Conservation (phyloP, 1,140 invertebrate species). For the Zophobas morio region DNA sequence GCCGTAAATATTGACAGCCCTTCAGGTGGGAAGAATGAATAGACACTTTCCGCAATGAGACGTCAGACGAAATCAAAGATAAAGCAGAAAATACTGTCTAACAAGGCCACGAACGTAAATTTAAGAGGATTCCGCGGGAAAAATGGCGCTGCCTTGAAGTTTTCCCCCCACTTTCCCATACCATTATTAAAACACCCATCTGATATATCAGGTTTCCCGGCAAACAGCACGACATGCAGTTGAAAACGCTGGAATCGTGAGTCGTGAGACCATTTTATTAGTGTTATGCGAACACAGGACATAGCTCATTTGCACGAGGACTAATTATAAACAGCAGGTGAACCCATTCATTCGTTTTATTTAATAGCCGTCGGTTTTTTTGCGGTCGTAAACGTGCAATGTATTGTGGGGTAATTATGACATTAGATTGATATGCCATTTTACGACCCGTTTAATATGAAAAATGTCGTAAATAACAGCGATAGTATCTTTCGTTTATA, state of each 20-base stretch:
- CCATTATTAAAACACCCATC: slow-evolving; percentile 38
- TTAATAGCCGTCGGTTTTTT: slow-evolving; percentile 23
- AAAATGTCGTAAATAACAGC: slow-evolving; percentile 13
- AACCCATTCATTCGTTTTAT: slow-evolving; percentile 33
- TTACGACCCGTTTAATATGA: slow-evolving; percentile 9
- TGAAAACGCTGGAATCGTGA: slow-evolving; percentile 23
- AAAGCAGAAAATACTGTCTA: slow-evolving; percentile 15
- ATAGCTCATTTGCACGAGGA: slow-evolving; percentile 38
- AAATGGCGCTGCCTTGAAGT: slow-evolving; percentile 8
- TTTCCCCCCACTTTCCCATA: slow-evolving; percentile 4
- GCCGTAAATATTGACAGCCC: slow-evolving; percentile 26
- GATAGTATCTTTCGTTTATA: not conserved
- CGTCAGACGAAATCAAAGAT: slow-evolving; percentile 21
- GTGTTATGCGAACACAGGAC: slow-evolving; percentile 33
- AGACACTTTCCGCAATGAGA: slow-evolving; percentile 12
- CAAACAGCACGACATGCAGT: slow-evolving; percentile 32
- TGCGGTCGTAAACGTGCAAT: not conserved
- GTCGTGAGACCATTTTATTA: slow-evolving; percentile 41
- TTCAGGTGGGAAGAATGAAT: not conserved
- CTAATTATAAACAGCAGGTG: slow-evolving; percentile 42
- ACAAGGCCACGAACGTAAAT: slow-evolving; percentile 18
- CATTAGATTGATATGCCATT: slow-evolving; percentile 37
- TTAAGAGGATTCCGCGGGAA: slow-evolving; percentile 28
- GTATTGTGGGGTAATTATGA: slow-evolving; percentile 22
- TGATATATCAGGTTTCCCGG: slow-evolving; percentile 32